Conservation (phyloP, 2,113 vertebrate genomes). For the Conger conger region DNA sequence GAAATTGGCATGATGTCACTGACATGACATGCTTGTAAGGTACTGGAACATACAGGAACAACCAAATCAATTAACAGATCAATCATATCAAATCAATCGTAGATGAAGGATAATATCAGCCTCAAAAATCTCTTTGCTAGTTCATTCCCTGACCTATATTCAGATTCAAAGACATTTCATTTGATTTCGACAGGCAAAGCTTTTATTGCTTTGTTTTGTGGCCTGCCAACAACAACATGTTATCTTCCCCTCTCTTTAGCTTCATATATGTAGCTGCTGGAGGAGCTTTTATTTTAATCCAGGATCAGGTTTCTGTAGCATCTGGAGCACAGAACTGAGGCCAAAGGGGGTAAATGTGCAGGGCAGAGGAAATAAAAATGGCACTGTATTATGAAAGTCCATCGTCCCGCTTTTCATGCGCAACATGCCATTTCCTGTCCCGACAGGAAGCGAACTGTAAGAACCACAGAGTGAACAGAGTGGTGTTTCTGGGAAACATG, state of each 20-base stretch:
- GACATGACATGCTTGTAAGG: neutral
- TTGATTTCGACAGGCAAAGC: neutral
- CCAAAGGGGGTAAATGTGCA: neutral
- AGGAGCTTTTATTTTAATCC: neutral
- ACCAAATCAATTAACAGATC: neutral
- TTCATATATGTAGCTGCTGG: neutral
- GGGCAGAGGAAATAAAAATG: neutral
- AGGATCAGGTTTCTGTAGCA: neutral
- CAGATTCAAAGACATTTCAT: neutral
- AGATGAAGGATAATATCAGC: neutral
- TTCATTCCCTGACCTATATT: neutral
- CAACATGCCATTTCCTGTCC: neutral
- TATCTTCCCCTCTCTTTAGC: neutral
- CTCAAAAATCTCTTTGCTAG: neutral
- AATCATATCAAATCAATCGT: neutral
- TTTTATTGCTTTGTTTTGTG: neutral
- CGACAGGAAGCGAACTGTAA: slow-evolving; percentile 75
- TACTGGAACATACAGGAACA: neutral
- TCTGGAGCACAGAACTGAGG: neutral
- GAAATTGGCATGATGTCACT: neutral
- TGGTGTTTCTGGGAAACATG: slow-evolving; percentile 80
- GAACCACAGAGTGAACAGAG: slow-evolving; percentile 74
- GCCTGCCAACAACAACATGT: neutral
- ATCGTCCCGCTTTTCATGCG: neutral
- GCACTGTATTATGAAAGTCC: neutral